A percentile compares a stretch with the other conserved stretches of the same genome.
Evolutionary conservation across 2,888 invertebrate genomes (phyloP).

Genomic region (Gryllus longicercus): DNA sequence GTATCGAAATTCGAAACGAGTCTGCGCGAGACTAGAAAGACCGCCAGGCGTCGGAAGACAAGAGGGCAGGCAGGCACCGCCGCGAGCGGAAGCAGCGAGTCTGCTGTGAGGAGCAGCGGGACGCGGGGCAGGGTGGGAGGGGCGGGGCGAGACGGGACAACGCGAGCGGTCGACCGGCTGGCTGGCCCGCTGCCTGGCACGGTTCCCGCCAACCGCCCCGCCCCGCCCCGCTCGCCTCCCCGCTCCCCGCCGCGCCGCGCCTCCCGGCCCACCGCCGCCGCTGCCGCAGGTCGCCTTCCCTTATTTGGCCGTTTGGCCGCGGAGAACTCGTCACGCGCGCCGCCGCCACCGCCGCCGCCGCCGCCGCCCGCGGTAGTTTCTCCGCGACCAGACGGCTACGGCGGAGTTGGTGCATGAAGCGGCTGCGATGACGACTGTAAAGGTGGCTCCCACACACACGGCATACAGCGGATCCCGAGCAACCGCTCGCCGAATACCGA

Average conservation of each 20-base stretch:
- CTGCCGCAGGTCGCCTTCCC: constrained; percentile 5
- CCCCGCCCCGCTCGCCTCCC: background rate
- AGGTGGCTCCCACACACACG: too few species aligned
- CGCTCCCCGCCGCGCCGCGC: background rate
- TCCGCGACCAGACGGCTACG: background rate
- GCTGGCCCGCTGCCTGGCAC: background rate
- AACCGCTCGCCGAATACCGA: too few species aligned
- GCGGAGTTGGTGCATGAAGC: background rate
- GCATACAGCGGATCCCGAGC: too few species aligned
- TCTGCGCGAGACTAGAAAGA: too few species aligned
- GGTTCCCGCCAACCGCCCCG: constrained; percentile 2
- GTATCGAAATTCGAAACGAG: too few species aligned
- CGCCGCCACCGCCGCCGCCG: background rate
- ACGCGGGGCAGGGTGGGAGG: too few species aligned
- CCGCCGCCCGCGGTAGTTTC: background rate
- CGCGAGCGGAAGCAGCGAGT: too few species aligned
- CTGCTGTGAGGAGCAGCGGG: too few species aligned
- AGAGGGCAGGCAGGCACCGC: too few species aligned
- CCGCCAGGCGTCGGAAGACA: too few species aligned
- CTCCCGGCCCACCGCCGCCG: background rate
- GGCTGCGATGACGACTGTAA: too few species aligned
- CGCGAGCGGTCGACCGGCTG: background rate
- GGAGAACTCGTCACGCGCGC: background rate
- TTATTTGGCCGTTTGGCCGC: background rate
- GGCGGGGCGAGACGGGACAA: too few species aligned